Percentiles rank a stretch among this genome's conserved stretches.
phyloP scores from a whole-genome alignment of 2,113 vertebrate genomes.

The Formicarius rufipectus region DNA sequence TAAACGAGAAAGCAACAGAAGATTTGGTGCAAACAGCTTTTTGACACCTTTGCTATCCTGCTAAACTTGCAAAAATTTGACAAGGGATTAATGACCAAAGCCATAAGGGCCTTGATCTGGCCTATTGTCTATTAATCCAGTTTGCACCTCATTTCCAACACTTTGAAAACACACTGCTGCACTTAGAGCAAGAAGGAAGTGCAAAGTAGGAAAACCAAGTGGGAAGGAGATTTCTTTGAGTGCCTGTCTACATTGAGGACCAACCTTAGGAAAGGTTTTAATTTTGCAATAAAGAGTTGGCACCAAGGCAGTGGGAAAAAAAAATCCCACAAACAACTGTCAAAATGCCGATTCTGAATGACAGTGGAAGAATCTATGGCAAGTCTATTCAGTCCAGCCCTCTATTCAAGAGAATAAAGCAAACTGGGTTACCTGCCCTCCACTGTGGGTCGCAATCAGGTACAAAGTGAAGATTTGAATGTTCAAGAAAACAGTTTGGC shows the following conservation, averaged over 20 bases:
- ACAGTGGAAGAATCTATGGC: background rate
- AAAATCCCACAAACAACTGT: background rate
- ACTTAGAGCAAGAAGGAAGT: background rate
- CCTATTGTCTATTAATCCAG: background rate
- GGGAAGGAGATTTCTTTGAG: background rate
- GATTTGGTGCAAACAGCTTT: background rate
- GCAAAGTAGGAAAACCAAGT: background rate
- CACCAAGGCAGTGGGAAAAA: background rate
- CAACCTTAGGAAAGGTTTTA: background rate
- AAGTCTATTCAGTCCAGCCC: background rate
- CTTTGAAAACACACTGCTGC: background rate
- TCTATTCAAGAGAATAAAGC: background rate
- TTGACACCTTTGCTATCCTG: background rate
- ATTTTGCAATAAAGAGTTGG: background rate
- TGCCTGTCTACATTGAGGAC: accelerated
- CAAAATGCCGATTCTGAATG: background rate
- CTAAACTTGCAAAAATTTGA: background rate
- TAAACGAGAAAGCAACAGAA: background rate
- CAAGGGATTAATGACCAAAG: background rate
- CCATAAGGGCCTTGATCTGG: background rate
- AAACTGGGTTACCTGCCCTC: background rate
- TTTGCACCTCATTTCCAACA: background rate
- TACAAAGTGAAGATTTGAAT: background rate
- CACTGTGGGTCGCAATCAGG: background rate
- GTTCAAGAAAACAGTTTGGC: background rate